These are phyloP conservation scores for Rhodeus uyekii DNA, from an alignment of 2,797 vertebrate species.

Conservation along the genomic window DNA sequence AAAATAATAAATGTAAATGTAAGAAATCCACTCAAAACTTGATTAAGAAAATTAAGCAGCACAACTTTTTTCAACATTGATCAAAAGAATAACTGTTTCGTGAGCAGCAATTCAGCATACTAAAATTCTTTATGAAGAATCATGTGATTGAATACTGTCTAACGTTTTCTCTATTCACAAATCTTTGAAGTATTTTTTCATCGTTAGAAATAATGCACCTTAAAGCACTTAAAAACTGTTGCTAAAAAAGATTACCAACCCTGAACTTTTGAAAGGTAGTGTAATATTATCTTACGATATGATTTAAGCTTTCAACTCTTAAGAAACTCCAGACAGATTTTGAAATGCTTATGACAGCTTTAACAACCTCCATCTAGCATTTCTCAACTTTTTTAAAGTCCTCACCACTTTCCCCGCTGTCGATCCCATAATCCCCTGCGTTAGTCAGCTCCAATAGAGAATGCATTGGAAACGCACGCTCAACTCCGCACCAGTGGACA, in stretches of 20 bases:
- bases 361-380: neutral
- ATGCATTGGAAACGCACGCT: neutral
- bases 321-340: neutral
- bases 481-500: neutral
- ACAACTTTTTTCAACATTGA: neutral
- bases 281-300: neutral
- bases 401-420: neutral
- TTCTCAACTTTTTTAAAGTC: neutral
- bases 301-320: neutral
- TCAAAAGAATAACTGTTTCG: neutral
- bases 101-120: neutral
- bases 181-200: neutral
- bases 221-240: too few species aligned
- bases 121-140: neutral
- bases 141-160: neutral
- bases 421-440: constrained; percentile 6
- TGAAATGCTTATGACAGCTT: neutral
- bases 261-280: neutral
- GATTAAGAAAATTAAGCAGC: neutral
- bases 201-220: neutral
- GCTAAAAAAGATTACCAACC: neutral
- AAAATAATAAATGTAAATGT: too few species aligned
- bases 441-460: neutral
- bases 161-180: neutral
- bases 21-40: too few species aligned